Base-by-base conservation (phyloP, 2,797 vertebrate species). In the Cheirogaleus major region DNA sequence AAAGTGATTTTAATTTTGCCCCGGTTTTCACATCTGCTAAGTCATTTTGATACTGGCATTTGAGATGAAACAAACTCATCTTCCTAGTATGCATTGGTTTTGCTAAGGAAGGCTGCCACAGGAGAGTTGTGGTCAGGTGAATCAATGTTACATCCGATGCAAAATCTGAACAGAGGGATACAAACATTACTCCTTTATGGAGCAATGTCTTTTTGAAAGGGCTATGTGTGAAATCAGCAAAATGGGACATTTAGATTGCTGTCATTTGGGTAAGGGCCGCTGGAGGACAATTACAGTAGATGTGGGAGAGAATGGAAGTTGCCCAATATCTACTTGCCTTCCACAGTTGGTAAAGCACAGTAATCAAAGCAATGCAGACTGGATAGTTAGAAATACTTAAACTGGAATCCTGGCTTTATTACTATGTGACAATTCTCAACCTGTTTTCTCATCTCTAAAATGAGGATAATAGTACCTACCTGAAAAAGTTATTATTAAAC, bases 1-100 rank as follows among this genome's bases (percentile, higher is more conserved):
- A 75, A 93, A 94, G 63, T 50, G n/a, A 84, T 94, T 96, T 93
- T 69, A 94, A 93, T 63, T 95, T 97, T 73, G 35, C 17, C 55
- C n/a, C 38, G 17, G 2, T 88, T 95, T 89, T 61, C 7, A 63
- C 13, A 23, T 27, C 38, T 87, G 17, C 57, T 93, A 48, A 52
- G 72, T 84, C 63, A 81, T 89, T 86, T 89, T 84, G 89, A 91
- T 43, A 67, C 6, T 89, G 75, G 18, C 23, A 25, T 94, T 93
- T 93, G 69, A 82, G 57, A 92, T 83, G 75, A 95, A 95, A 88
- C 72, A 91, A 88, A 91, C 17, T 93, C 50, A 61, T 61, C 50
- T 89, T 75, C 48, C 32, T 20, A 83, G 91, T 23, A 67, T 52
- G 43, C 87, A n/a, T 7, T 65, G 25, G 13, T 80, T 92, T 96